Percentiles rank a stretch among this genome's conserved stretches.
Evolutionary conservation across 1,140 invertebrate genomes (phyloP).

Genomic region (Leucophenga varia): DNA sequence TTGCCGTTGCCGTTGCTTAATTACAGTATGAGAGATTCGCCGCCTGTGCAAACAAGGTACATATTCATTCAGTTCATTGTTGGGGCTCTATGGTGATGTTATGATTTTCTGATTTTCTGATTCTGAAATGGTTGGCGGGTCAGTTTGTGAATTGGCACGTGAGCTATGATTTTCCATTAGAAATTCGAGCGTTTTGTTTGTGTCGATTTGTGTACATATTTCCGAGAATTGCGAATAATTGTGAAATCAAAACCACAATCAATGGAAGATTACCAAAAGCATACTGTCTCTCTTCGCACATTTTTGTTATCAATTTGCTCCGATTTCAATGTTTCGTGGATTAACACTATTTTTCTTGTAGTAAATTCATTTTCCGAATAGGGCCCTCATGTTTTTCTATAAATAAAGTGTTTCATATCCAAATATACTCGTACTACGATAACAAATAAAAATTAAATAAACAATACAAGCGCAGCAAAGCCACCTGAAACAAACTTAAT

Average conservation of each 20-base stretch:
- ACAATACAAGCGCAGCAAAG: not conserved
- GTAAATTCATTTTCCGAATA: too few species aligned
- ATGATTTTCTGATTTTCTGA: constrained; percentile 26
- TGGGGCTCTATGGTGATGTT: constrained; percentile 19
- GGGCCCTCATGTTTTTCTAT: not conserved
- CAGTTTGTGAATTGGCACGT: constrained; percentile 19
- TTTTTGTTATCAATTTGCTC: too few species aligned
- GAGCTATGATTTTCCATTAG: constrained; percentile 28
- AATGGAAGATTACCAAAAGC: too few species aligned
- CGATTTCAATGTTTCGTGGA: too few species aligned
- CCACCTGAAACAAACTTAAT: constrained; percentile 19
- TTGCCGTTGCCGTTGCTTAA: constrained; percentile 30
- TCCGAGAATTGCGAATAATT: too few species aligned
- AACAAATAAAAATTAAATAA: constrained; percentile 19
- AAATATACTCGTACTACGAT: constrained; percentile 6
- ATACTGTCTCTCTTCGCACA: too few species aligned
- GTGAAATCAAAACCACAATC: too few species aligned
- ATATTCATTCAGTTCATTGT: constrained; percentile 2
- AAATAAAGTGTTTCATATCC: too few species aligned
- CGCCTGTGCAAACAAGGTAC: constrained; percentile 41
- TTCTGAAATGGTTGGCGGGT: not conserved
- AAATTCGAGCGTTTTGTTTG: constrained; percentile 46
- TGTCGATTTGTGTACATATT: not conserved
- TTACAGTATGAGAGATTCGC: constrained; percentile 41
- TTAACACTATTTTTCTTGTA: too few species aligned